Evolutionary conservation across 2,797 vertebrate species (phyloP).

Genomic region (Oophaga sylvatica): DNA sequence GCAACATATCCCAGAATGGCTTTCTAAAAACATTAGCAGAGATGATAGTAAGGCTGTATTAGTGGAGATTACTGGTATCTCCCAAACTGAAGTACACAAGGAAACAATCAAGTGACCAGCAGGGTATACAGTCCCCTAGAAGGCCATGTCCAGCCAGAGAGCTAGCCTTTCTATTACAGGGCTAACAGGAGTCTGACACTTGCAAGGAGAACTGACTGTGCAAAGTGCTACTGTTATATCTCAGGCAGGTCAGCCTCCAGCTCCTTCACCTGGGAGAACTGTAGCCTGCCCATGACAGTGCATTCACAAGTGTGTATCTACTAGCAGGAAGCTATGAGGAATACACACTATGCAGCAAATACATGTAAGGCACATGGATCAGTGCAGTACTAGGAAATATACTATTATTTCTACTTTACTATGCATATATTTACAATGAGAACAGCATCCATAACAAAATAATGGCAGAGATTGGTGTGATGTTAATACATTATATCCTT

Average conservation of each 20-base stretch:
- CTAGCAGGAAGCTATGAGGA: not conserved
- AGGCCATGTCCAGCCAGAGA: constrained; percentile 1
- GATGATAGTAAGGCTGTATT: constrained; percentile 21
- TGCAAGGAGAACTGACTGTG: constrained; percentile 33
- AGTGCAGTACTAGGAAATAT: not conserved
- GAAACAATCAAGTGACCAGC: constrained; percentile 40
- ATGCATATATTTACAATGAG: not conserved
- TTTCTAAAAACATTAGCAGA: not conserved
- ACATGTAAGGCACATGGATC: not conserved
- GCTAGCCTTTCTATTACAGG: not conserved
- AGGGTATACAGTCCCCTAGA: constrained; percentile 6
- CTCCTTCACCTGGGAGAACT: not conserved
- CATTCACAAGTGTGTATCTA: not conserved
- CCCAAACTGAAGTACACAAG: not conserved
- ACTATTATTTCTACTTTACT: not conserved
- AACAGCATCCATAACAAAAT: not conserved
- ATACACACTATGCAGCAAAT: not conserved
- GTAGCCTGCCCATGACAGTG: constrained; percentile 5
- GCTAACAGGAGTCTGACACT: constrained; percentile 14
- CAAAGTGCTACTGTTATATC: constrained; percentile 38
- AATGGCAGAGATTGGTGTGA: not conserved
- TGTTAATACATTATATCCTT: too few species aligned
- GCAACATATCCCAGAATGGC: not conserved
- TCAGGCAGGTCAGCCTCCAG: not conserved
- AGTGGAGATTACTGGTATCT: constrained; percentile 2